These are phyloP conservation scores for Holcopasites calliopsidis DNA, from an alignment of 1,140 invertebrate species.

Conservation along the genomic window DNA sequence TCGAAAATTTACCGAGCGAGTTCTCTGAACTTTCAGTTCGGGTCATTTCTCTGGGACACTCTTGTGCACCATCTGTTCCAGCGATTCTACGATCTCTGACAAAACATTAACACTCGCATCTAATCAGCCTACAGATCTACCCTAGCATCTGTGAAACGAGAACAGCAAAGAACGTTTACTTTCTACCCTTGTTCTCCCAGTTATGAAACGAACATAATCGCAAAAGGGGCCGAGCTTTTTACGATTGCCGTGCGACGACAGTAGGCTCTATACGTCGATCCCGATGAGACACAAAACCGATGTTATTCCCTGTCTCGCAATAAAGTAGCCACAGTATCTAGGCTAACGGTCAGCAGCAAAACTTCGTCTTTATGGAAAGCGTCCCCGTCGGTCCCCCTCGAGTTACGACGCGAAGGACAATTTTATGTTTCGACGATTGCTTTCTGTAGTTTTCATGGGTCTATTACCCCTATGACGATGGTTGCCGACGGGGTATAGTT, in stretches of 20 bases:
- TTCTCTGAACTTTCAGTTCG: background rate
- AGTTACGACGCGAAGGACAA: background rate
- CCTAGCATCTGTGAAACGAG: background rate
- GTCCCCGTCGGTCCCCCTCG: background rate
- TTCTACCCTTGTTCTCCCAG: background rate
- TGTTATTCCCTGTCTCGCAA: background rate
- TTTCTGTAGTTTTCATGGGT: too few relatives aligned
- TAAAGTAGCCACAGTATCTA: background rate
- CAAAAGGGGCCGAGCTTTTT: conserved; percentile 15
- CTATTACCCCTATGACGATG: too few relatives aligned
- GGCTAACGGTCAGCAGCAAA: background rate
- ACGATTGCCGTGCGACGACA: background rate
- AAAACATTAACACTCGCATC: background rate
- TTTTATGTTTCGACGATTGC: background rate
- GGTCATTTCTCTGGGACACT: background rate
- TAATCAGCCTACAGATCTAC: background rate
- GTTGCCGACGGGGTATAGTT: background rate
- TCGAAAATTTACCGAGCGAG: too few relatives aligned
- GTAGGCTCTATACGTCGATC: background rate
- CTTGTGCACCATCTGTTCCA: background rate
- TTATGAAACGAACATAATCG: background rate
- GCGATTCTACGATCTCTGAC: background rate
- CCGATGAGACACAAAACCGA: background rate
- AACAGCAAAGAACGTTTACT: background rate
- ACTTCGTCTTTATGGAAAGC: background rate